Percentiles rank a stretch among this genome's conserved stretches.
Evolutionary conservation across 2,113 vertebrate species (phyloP).

Genomic region (Pterophyllum scalare): DNA sequence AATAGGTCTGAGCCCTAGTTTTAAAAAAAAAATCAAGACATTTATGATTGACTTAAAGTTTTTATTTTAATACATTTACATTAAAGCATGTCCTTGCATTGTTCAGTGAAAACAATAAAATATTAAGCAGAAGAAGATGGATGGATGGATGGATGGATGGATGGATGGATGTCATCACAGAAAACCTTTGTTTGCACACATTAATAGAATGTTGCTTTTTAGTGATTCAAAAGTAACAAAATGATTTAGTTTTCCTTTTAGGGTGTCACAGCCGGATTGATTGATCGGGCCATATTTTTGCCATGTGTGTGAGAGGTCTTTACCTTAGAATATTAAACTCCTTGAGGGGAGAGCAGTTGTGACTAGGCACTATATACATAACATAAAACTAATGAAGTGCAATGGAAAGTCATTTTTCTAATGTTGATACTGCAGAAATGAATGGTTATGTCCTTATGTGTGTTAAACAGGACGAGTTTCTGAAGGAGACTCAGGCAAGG

Average conservation of each 20-base stretch:
- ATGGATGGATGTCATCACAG: no score
- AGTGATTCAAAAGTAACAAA: background rate
- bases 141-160: no score
- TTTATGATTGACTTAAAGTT: background rate
- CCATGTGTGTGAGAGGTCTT: no score
- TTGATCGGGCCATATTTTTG: no score
- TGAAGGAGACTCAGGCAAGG: conserved; percentile 71
- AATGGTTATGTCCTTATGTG: conserved; percentile 18
- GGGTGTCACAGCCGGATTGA: no score
- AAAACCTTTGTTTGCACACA: background rate
- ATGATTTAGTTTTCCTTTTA: no score
- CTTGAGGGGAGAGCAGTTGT: no score
- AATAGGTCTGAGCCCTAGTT: no score
- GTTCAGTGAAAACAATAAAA: background rate
- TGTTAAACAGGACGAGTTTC: conserved; percentile 75
- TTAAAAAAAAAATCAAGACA: background rate
- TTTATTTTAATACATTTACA: background rate
- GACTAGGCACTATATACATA: no score
- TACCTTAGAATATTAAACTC: no score
- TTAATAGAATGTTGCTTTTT: background rate
- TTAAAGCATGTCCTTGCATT: background rate
- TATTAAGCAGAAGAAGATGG: no score
- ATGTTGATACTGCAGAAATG: background rate
- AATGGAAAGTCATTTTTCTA: background rate
- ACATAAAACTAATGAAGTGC: background rate